Conservation (phyloP, 2,113 vertebrate species). For the Hypomesus transpacificus region DNA sequence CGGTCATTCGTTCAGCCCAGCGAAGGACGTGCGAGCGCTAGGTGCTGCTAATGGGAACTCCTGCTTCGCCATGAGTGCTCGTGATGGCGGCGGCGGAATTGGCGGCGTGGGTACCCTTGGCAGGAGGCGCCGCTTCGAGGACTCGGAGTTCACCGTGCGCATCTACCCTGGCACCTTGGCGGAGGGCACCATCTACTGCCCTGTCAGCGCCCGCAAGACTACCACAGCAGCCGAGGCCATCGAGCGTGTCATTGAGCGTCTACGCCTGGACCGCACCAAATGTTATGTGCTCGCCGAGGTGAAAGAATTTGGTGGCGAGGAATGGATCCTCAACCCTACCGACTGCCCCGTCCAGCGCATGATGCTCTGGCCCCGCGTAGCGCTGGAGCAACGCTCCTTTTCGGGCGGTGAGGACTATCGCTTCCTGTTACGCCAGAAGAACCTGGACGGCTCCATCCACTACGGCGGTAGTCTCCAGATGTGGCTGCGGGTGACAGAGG, state of each 20-base stretch:
- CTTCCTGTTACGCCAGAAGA: constrained; percentile 94
- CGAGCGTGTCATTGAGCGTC: constrained; percentile 82
- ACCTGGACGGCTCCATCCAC: constrained; percentile 94
- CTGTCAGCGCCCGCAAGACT: constrained; percentile 86
- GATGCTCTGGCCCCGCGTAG: constrained; percentile 97
- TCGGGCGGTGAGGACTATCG: constrained; percentile 91
- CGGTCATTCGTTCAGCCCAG: constrained; percentile 40
- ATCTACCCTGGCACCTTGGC: constrained; percentile 92
- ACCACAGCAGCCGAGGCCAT: constrained; percentile 96
- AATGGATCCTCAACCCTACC: constrained; percentile 97
- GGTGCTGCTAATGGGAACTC: constrained; percentile 85
- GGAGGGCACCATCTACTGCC: constrained; percentile 96
- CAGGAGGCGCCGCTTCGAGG: constrained; percentile 92
- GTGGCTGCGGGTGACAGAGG: constrained; percentile 92
- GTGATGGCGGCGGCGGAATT: constrained; percentile 78
- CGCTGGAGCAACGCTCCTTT: constrained; percentile 83
- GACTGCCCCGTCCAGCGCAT: constrained; percentile 97
- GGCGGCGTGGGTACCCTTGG: constrained; percentile 62
- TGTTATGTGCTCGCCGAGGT: constrained; percentile 95
- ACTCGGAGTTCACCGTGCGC: constrained; percentile 89
- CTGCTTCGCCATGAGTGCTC: constrained; percentile 91
- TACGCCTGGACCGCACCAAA: constrained; percentile 88
- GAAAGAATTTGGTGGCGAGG: constrained; percentile 97
- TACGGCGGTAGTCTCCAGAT: constrained; percentile 94
- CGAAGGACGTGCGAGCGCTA: constrained; percentile 68